Evolutionary conservation across 2,113 vertebrate genomes (phyloP), one percentile per base, ranked within the genome.

Genomic region (Engystomops pustulosus): DNA sequence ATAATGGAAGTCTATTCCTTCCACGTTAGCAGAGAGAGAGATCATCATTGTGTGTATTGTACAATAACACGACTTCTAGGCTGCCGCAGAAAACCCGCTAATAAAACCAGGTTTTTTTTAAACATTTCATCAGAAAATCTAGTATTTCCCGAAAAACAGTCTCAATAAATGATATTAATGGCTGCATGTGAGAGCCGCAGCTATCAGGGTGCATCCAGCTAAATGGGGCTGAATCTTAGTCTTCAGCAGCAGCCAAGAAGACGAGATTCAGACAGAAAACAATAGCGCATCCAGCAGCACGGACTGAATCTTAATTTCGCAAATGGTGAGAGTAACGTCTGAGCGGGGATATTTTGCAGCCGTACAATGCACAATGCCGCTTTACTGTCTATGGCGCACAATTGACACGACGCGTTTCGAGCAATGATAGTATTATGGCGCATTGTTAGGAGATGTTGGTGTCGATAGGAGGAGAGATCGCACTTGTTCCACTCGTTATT

Each of bases 171-270:
- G 51, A 58, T 60, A 78, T 53, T 23, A 60, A 38, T 78, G 75
- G 75, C 34, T 78, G 4, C 34, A 41, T 41, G 11, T 78, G 53
- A 34, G 32, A 17, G 34, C 23, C 34, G 53, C 1, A 38, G 51
- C 32, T n/a, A 77, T 53, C 74, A 36, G 11, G 32, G 18, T 55
- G 23, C n/a, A n/a, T 34, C 32, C 49, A 17, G 32, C 32, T 77
- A 77, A 75, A 78, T 55, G 49, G 49, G 47, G 20, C 74, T 77
- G 74, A 23, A 47, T 72, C 38, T 72, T 72, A 47, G 68, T 47
- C 69, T 25, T 45, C 38, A 23, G 20, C 69, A 49, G 70, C 23
- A 47, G 70, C 44, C n/a, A 15, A 47, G 17, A 27, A 44, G 14
- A 53, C 34, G 11, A 77, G 74, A 34, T 23, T 77, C 49, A 55